Base-by-base conservation (phyloP, 1,140 invertebrate genomes). In the Caerostris extrusa region DNA sequence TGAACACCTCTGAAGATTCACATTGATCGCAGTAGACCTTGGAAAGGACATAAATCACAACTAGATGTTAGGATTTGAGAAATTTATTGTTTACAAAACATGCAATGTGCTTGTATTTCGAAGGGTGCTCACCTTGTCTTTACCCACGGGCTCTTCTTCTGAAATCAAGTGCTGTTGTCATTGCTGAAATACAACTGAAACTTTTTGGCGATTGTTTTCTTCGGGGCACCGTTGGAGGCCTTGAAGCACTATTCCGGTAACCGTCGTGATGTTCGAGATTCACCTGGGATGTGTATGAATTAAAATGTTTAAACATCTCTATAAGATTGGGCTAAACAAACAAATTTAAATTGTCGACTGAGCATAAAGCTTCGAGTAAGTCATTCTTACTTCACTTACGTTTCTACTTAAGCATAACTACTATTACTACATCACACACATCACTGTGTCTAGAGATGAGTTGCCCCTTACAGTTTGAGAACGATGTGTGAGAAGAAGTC, bases 81-180 rank as follows among this genome's bases (percentile, higher is more conserved):
- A 34, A 34, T 34, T 34, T 34, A 34, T 34, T 34, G 34, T 34
- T 34, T 34, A 34, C 34, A 34, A 34, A 34, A 34, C 34, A 34
- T 34, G 34, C 34, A 34, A 2, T 34, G 34, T 34, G 34, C 34
- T 34, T 2, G 34, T 34, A 17, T 67, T 3, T 14, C 6, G n/a
- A 67, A 2, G 12, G 7, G 7, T 57, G 34, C 7, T 19, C 19
- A 95, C 95, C 77, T 95, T 95, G 60, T 95, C 88, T 77, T 82
- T 87, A 17, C 95, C 95, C 6, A 95, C 91, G 10, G 95, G 95
- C 71, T 95, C 94, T 88, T 95, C 95, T 94, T 95, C 95, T 57
- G 60, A 94, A 3, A 61, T 57, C 95, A 95, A 7, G 50, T 61
- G 1, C 55, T 77, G 4, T 90, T 93, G 58, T 95, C 95, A 55